Conservation (phyloP, 2,888 invertebrate species). For the Clepsis dumicolana region DNA sequence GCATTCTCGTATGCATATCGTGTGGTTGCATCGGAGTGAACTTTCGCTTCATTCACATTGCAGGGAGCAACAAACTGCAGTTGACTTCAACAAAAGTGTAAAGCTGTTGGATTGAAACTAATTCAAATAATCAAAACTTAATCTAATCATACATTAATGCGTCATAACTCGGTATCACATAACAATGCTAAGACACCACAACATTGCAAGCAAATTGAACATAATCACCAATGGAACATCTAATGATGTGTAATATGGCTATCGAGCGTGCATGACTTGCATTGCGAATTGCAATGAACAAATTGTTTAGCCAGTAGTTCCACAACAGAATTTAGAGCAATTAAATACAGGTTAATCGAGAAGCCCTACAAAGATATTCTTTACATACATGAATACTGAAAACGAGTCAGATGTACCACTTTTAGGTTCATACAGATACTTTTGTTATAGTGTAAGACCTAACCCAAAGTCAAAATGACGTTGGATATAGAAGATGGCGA, state of each 20-base stretch:
- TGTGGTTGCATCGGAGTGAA: constrained; percentile 63
- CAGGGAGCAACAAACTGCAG: constrained; percentile 76
- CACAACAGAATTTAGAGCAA: constrained; percentile 47
- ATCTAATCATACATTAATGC: neutral
- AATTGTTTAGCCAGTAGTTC: constrained; percentile 48
- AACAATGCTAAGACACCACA: constrained; percentile 49
- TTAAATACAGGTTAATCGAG: constrained; percentile 1
- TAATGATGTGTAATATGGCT: constrained; percentile 47
- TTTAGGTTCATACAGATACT: constrained; percentile 47
- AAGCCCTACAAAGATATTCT: constrained; percentile 10
- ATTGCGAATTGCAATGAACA: constrained; percentile 51
- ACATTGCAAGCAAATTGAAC: constrained; percentile 50
- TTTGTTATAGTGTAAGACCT: neutral
- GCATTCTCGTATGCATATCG: constrained; percentile 73
- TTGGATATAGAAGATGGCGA: constrained; percentile 19
- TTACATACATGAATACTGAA: constrained; percentile 25
- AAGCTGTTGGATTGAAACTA: constrained; percentile 46
- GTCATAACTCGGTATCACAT: constrained; percentile 26
- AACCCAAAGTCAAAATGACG: neutral
- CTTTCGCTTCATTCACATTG: constrained; percentile 66
- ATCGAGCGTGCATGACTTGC: constrained; percentile 51
- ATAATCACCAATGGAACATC: constrained; percentile 48
- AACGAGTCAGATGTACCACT: constrained; percentile 28
- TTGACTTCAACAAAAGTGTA: constrained; percentile 68
- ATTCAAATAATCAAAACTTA: constrained; percentile 40